These are phyloP conservation scores for Panagrolaimus sp. DNA, from an alignment of 1,140 invertebrate genomes.

Conservation along the genomic window DNA sequence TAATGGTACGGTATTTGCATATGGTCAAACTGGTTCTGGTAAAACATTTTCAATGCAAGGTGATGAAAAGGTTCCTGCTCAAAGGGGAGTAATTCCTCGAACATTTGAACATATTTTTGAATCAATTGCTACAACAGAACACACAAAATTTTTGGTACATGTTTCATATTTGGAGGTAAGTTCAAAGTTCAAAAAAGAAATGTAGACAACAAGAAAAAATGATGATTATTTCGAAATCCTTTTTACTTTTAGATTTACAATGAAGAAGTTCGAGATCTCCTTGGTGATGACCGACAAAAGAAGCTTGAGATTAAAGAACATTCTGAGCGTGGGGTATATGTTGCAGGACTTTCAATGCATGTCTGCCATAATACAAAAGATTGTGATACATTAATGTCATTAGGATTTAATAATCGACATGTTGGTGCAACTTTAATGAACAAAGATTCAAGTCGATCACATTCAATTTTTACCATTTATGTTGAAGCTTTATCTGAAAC, in stretches of 20 bases:
- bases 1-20: constrained; percentile 66
- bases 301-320: constrained; percentile 75
- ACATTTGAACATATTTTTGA: constrained; percentile 87
- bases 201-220: too few relatives aligned
- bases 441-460: constrained; percentile 74
- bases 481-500: constrained; percentile 71
- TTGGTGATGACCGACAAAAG: constrained; percentile 68
- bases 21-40: constrained; percentile 64
- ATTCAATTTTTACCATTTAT: constrained; percentile 84
- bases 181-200: too few relatives aligned
- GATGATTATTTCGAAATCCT: constrained; percentile 1
- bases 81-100: constrained; percentile 75
- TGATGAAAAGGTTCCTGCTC: constrained; percentile 62
- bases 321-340: constrained; percentile 74
- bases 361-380: constrained; percentile 71
- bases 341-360: constrained; percentile 69
- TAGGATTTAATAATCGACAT: constrained; percentile 70
- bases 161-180: constrained; percentile 76
- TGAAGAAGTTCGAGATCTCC: constrained; percentile 73
- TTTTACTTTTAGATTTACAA: constrained; percentile 73
- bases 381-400: constrained; percentile 70
- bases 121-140: constrained; percentile 73
- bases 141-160: constrained; percentile 76
- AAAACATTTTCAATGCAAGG: constrained; percentile 66
- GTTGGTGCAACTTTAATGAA: constrained; percentile 78